Conservation (phyloP, 2,797 vertebrate species). For the Hephaestus fuliginosus region DNA sequence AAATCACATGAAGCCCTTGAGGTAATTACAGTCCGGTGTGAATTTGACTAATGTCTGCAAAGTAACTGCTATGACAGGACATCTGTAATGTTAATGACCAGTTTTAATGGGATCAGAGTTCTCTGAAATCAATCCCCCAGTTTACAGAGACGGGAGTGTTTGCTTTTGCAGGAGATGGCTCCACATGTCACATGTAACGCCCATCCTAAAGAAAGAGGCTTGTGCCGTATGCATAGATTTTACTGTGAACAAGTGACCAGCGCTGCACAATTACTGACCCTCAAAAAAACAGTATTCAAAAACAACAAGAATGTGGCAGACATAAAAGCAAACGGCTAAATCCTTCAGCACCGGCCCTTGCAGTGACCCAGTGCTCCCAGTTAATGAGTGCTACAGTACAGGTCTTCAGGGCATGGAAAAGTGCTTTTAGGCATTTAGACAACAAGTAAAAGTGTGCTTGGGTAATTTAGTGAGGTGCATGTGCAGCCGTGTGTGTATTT, state of each 20-base stretch:
- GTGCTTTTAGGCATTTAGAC: conserved; percentile 21
- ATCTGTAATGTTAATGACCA: conserved; percentile 71
- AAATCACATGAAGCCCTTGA: conserved; percentile 22
- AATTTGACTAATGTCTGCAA: conserved; percentile 58
- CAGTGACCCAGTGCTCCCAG: conserved; percentile 4
- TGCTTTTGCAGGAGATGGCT: background rate
- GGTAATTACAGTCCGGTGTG: conserved; percentile 17
- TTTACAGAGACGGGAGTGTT: conserved; percentile 21
- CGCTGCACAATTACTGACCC: background rate
- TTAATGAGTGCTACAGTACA: conserved; percentile 20
- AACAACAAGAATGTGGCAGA: background rate
- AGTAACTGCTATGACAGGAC: conserved; percentile 51
- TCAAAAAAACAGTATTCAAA: background rate
- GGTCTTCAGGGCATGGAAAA: background rate
- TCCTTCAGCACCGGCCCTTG: background rate
- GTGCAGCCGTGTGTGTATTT: conserved; percentile 5
- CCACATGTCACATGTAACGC: background rate
- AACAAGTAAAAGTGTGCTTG: background rate
- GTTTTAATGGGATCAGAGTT: conserved; percentile 62
- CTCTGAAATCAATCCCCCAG: conserved; percentile 27
- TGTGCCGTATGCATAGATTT: background rate
- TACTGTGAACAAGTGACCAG: background rate
- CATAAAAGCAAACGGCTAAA: background rate
- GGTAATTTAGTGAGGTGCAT: background rate
- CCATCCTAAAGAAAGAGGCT: background rate